Evolutionary conservation across 2,888 invertebrate genomes (phyloP), one percentile per base, ranked within the genome.

Genomic region (Malthinus flaveolus): DNA sequence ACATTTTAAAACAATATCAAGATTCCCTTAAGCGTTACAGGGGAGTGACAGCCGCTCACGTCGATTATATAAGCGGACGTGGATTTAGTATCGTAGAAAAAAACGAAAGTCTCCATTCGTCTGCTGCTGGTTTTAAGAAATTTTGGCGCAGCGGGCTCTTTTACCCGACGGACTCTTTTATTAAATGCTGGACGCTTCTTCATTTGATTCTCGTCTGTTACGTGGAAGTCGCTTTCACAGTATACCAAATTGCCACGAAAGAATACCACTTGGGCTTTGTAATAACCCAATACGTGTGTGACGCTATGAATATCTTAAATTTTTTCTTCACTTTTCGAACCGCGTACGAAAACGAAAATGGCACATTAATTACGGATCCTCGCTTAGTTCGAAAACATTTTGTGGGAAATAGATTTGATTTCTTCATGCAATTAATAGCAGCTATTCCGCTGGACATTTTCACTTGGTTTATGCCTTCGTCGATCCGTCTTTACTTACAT

Each of bases 401-500:
- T 15, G 8, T 23, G 2, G 15, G 50, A 36, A 12, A 53, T 7
- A 52, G 32, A 6, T 7, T 52, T 2, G 34, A n/a, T 11, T 57
- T 52, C 44, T 46, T 35, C 12, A 32, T 61, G 1, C 48, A 50
- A 9, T 15, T 66, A 7, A 12, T 58, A 1, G 51, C 53, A 11
- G 10, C 59, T 4, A 12, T 66, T 32, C 64, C 64, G 2, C 37
- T 65, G 7, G 64, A 66, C 32, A 35, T 59, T 7, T 31, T 65
- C 8, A 32, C 51, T 15, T 57, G 62, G 48, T 33, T 46, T 32
- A 35, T 59, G 7, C 55, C 63, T 3, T 10, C 12, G 0, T 5
- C 32, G 5, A 10, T 12, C 7, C 44, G 42, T 33, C 3, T 44
- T 3, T 47, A 13, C 7, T 12, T 47, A 9, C 31, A 56, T 35